Conservation (phyloP, 2,888 invertebrate genomes). For the Drosophila pseudotakahashii region DNA sequence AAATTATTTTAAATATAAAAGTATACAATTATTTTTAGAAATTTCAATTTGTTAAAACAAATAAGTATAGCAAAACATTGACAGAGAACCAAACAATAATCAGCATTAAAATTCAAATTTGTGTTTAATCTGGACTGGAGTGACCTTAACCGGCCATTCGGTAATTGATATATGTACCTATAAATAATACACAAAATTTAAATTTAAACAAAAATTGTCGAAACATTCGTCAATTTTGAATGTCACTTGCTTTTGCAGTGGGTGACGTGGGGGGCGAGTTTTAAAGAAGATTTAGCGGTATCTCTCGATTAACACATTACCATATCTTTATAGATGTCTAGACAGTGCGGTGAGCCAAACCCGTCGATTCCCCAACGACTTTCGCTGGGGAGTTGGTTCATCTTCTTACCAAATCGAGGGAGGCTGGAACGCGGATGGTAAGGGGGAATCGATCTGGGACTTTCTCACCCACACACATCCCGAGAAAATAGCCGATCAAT, state of each 20-base stretch:
- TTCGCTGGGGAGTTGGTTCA: conserved; percentile 84
- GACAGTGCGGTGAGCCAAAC: conserved; percentile 47
- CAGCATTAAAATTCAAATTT: neutral
- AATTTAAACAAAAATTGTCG: conserved; percentile 38
- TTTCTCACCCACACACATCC: conserved; percentile 86
- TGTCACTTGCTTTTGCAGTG: conserved; percentile 47
- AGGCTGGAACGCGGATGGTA: conserved; percentile 84
- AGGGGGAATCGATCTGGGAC: conserved; percentile 88
- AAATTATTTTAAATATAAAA: too few species aligned
- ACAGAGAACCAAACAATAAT: too few species aligned
- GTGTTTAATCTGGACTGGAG: neutral
- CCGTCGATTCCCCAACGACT: conserved; percentile 82
- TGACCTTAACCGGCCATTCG: conserved; percentile 19
- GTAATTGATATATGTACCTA: conserved; percentile 22
- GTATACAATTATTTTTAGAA: too few species aligned
- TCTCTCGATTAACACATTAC: conserved; percentile 29
- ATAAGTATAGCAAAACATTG: too few species aligned
- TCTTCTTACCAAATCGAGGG: conserved; percentile 84
- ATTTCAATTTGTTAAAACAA: too few species aligned
- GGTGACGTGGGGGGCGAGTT: neutral
- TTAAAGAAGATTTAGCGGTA: conserved; percentile 3
- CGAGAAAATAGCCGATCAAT: conserved; percentile 86
- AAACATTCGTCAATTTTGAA: conserved; percentile 35
- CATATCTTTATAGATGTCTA: conserved; percentile 36
- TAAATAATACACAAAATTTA: conserved; percentile 26